phyloP scores from a whole-genome alignment of 1,140 invertebrate genomes.

The Apis laboriosa region DNA sequence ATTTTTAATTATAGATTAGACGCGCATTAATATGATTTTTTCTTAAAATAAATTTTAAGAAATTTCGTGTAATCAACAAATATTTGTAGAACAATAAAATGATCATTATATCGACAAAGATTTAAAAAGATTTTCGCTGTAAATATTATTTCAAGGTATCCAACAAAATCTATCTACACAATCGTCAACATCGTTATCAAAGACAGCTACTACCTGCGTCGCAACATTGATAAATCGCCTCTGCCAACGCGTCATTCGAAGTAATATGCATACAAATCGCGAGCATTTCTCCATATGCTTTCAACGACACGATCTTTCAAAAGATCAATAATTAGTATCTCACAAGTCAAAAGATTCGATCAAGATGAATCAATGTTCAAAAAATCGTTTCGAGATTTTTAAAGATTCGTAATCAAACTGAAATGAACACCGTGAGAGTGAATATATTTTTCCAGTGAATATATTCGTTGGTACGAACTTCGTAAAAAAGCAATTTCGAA shows the following conservation, averaged over 20 bases:
- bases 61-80: neutral
- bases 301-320: neutral
- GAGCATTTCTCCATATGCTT: neutral
- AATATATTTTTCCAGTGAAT: neutral
- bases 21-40: neutral
- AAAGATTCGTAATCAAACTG: no score
- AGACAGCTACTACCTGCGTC: neutral
- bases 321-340: neutral
- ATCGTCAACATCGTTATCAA: neutral
- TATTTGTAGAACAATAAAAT: neutral
- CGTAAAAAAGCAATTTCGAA: constrained; percentile 31
- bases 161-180: neutral
- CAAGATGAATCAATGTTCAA: neutral
- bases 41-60: neutral
- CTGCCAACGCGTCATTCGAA: neutral
- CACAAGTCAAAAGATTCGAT: neutral
- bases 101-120: neutral
- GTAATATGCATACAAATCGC: no score
- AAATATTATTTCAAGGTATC: neutral
- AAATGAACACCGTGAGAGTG: neutral
- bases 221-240: constrained; percentile 1
- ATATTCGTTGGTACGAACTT: constrained; percentile 43
- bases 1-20: neutral
- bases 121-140: neutral
- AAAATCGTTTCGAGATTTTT: neutral